These are phyloP conservation scores for Vimba vimba DNA, from an alignment of 2,113 vertebrate species.

Conservation along the genomic window DNA sequence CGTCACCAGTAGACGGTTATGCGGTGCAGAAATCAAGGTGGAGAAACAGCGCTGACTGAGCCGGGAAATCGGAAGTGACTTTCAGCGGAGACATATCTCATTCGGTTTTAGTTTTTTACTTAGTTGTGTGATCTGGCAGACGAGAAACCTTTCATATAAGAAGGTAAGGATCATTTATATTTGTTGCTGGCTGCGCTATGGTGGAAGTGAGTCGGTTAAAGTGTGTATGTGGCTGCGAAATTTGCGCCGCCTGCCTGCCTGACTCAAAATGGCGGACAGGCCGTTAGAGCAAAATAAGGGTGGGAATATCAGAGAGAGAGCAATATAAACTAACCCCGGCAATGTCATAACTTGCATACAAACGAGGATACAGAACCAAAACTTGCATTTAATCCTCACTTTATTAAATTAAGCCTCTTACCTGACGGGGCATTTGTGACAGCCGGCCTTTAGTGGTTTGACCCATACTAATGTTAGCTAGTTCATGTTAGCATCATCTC, in stretches of 20 bases:
- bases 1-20: slow-evolving; percentile 66
- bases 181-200: not conserved
- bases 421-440: not conserved
- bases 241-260: slow-evolving; percentile 66
- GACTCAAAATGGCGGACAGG: slow-evolving; percentile 82
- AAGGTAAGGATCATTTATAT: slow-evolving; percentile 61
- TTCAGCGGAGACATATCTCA: slow-evolving; percentile 15
- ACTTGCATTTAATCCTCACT: not conserved
- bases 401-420: not conserved
- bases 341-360: not conserved
- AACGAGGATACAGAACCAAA: not conserved
- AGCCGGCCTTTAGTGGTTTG: slow-evolving; percentile 8
- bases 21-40: slow-evolving; percentile 68
- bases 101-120: not conserved
- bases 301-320: slow-evolving; percentile 24
- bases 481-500: slow-evolving; percentile 15
- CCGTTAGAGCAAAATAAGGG: slow-evolving; percentile 61
- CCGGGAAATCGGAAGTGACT: slow-evolving; percentile 67
- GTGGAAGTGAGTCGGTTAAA: slow-evolving; percentile 20
- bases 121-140: slow-evolving; percentile 11
- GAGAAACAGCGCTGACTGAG: slow-evolving; percentile 70
- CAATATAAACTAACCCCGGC: not conserved
- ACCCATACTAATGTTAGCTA: slow-evolving; percentile 22
- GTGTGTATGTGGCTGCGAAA: slow-evolving; percentile 70
- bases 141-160: slow-evolving; percentile 40